A percentile compares a stretch with the other conserved stretches of the same genome.
Conservation (phyloP, 2,113 vertebrate genomes). For the Mixornis gularis region DNA sequence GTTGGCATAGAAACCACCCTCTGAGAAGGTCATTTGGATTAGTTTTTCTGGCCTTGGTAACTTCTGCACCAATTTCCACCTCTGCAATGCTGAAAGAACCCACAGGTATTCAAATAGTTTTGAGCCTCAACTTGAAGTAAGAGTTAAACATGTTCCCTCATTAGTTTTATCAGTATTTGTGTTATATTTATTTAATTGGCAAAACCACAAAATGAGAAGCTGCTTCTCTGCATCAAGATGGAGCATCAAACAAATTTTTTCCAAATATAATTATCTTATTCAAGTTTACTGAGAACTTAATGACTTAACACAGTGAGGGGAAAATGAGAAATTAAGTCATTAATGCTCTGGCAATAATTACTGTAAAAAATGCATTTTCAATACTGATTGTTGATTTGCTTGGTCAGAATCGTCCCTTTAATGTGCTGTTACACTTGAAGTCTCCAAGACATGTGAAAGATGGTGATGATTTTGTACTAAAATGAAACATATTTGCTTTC, state of each 20-base stretch:
- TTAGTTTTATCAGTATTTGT: neutral
- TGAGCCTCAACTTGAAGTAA: neutral
- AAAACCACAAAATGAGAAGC: neutral
- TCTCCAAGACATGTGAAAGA: neutral
- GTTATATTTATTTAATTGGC: neutral
- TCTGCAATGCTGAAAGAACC: fast-evolving
- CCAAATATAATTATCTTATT: neutral
- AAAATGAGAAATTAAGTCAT: neutral
- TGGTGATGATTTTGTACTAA: neutral
- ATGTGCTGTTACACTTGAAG: neutral
- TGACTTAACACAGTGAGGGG: neutral
- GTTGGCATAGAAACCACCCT: neutral
- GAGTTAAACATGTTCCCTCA: neutral
- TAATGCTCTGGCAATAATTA: neutral
- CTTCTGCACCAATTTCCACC: neutral
- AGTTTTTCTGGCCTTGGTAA: neutral
- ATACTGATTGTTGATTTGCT: neutral
- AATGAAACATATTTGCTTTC: neutral
- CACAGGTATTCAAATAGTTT: neutral
- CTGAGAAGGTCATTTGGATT: neutral
- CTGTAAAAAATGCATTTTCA: neutral
- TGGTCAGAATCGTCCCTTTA: neutral
- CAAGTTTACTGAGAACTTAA: neutral
- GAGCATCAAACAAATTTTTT: neutral
- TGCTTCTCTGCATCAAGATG: neutral